Base-by-base conservation (phyloP, 1,140 invertebrate genomes). In the Zaprionus lachaisei region DNA sequence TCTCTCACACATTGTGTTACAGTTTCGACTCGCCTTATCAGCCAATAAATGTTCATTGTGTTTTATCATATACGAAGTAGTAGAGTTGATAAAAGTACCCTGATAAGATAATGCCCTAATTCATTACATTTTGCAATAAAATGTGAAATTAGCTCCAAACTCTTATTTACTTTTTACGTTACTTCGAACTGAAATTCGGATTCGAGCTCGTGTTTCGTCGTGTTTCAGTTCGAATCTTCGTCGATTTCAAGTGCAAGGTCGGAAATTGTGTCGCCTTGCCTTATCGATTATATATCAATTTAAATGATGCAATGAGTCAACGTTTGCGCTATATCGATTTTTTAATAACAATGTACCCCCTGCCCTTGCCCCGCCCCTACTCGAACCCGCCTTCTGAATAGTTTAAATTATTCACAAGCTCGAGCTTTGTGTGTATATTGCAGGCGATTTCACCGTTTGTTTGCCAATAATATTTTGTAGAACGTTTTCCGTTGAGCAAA, bases 391-490 rank as follows among this genome's bases (percentile, higher is more conserved):
- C 57, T 5, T 41, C 22, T 49, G 44, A 79, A 79, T 51, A 68
- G 47, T 65, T 89, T 87, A 44, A 89, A 87, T 83, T 89, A 87
- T 89, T 89, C 72, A 82, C 34, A 76, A 20, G 24, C 37, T 47
- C 20, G 57, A 22, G 14, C 41, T 67, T 51, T 41, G 60, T 24
- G 34, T 34, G 54, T 14, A 1, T 15, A 38, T 11, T 47, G 38
- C 38, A 4, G 4, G 17, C 44, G 9, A 49, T 49, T 49, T 49
- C 9, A 49, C 24, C 15, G 37, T 47, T 44, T 20, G 12, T 44
- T 64, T 38, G 31, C 17, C 26, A 44, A 41, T 24, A 4, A 9
- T 58, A 65, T 57, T 17, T 9, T 7, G n/a, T 47, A 47, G n/a
- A 47, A 17, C n/a, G n/a, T 47, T 47, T 44, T 56, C 2, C 26